Evolutionary conservation across 2,113 vertebrate species (phyloP).

Genomic region (Elaphurus davidianus): DNA sequence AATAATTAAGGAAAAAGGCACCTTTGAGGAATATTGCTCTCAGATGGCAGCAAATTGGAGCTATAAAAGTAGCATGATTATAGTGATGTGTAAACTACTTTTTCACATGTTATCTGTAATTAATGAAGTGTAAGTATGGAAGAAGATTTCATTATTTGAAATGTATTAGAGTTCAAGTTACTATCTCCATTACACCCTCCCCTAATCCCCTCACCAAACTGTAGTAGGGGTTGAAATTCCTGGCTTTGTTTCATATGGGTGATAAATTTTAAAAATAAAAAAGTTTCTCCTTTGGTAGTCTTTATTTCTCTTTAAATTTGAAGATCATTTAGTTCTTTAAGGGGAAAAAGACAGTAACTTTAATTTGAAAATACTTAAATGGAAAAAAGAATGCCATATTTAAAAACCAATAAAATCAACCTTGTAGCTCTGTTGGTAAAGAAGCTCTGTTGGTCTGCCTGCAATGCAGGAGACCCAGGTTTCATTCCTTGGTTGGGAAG

Average conservation of each 20-base stretch:
- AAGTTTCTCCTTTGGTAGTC: background rate
- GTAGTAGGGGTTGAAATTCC: background rate
- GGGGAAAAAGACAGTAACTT: background rate
- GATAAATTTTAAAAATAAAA: background rate
- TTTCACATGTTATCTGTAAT: background rate
- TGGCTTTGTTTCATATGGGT: background rate
- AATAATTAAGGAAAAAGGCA: background rate
- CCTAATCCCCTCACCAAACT: background rate
- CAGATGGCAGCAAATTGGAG: background rate
- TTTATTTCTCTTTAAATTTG: background rate
- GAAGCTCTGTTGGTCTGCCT: background rate
- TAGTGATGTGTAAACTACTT: background rate
- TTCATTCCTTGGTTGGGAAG: background rate
- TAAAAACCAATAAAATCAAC: conserved; percentile 12
- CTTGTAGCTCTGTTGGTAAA: background rate
- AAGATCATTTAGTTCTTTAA: background rate
- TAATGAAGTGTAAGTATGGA: background rate
- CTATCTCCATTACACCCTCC: background rate
- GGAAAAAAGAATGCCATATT: background rate
- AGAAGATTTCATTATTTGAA: background rate
- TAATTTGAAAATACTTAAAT: conserved; percentile 29
- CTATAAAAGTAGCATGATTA: background rate
- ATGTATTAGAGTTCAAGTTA: background rate
- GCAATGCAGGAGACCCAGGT: background rate
- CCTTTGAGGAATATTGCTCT: background rate